A percentile compares a stretch with the other conserved stretches of the same genome.
These are phyloP conservation scores for Saguinus midas DNA, from an alignment of 2,113 vertebrate genomes.

Conservation along the genomic window DNA sequence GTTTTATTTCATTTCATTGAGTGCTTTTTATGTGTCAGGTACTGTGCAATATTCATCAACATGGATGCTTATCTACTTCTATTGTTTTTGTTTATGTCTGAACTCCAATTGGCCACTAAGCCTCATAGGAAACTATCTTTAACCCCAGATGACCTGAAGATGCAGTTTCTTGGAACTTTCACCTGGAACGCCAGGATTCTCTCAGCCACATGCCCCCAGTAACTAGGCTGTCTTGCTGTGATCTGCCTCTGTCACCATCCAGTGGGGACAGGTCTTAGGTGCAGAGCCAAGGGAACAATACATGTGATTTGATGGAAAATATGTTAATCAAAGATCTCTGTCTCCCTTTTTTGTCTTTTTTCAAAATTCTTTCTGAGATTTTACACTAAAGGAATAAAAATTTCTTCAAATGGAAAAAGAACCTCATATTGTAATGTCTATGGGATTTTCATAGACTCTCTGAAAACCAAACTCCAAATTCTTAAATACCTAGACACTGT, in stretches of 20 bases:
- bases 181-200: background rate
- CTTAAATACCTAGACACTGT: conserved; percentile 43
- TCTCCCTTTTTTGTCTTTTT: background rate
- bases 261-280: background rate
- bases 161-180: background rate
- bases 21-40: background rate
- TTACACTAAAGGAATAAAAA: background rate
- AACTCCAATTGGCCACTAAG: background rate
- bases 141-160: background rate
- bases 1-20: background rate
- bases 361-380: background rate
- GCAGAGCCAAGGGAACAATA: background rate
- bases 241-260: background rate
- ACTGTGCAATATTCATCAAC: background rate
- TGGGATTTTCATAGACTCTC: background rate
- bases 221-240: background rate
- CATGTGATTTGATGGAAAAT: background rate
- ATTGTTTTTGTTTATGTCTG: background rate
- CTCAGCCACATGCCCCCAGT: accelerated
- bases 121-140: background rate
- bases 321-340: background rate
- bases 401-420: conserved; percentile 23
- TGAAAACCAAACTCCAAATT: conserved; percentile 47
- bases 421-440: background rate
- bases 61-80: background rate